Percentiles rank a stretch among this genome's conserved stretches.
Evolutionary conservation across 1,140 invertebrate species (phyloP).

Genomic region (Lucilia cuprina): DNA sequence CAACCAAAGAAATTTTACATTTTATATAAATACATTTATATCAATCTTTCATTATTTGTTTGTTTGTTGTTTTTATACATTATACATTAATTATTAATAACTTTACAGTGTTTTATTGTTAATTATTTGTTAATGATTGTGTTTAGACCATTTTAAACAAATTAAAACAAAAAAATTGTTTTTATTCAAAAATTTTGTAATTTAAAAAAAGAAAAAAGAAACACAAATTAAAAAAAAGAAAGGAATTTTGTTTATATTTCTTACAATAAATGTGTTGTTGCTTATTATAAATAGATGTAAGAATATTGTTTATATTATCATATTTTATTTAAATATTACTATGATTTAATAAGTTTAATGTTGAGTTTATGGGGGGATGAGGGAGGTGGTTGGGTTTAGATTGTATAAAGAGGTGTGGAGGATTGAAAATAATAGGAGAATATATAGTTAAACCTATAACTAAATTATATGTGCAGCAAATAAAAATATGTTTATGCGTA

Average conservation of each 20-base stretch:
- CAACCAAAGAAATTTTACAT: background rate
- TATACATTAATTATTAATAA: background rate
- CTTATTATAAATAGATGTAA: background rate
- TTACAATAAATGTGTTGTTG: background rate
- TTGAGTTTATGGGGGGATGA: too few relatives aligned
- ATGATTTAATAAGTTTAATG: background rate
- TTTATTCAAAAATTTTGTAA: too few relatives aligned
- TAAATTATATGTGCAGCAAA: background rate
- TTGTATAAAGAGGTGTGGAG: too few relatives aligned
- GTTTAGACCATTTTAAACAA: background rate
- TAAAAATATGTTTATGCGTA: too few relatives aligned
- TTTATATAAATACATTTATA: slow-evolving; percentile 8
- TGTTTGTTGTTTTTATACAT: background rate
- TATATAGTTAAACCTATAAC: background rate
- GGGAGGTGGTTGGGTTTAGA: too few relatives aligned
- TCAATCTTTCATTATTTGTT: background rate
- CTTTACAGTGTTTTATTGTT: background rate
- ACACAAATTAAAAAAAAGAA: background rate
- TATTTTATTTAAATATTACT: background rate
- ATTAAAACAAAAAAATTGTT: background rate
- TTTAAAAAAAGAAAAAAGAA: background rate
- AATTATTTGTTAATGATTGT: background rate
- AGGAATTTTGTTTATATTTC: background rate
- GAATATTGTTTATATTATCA: background rate
- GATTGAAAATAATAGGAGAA: too few relatives aligned